These are phyloP conservation scores for Perodicticus potto DNA, from an alignment of 2,797 vertebrate species.

Conservation along the genomic window DNA sequence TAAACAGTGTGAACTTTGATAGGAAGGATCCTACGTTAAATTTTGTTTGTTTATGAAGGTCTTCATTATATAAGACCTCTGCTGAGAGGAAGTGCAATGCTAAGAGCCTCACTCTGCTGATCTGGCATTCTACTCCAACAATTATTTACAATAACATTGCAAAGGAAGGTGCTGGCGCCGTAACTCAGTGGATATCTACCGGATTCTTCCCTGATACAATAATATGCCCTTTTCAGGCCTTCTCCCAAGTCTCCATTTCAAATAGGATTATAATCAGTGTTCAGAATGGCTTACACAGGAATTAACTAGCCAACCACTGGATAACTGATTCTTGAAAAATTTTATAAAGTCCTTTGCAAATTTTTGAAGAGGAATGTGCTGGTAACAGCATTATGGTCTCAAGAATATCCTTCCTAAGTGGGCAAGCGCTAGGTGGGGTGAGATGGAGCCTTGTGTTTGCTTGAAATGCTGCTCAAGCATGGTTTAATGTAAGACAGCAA, in stretches of 20 bases:
- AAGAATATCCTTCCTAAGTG: not conserved
- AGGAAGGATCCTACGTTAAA: not conserved
- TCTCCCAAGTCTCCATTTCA: conserved; percentile 64
- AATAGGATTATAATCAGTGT: conserved; percentile 71
- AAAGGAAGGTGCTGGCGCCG: conserved; percentile 67
- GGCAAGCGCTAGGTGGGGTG: not conserved
- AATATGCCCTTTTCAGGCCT: conserved; percentile 61
- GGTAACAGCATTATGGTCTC: not conserved
- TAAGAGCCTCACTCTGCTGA: conserved; percentile 26
- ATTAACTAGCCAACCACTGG: conserved; percentile 46
- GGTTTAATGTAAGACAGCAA: not conserved
- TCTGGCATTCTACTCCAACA: conserved; percentile 31
- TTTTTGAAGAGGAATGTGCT: not conserved
- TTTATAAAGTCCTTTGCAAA: not conserved
- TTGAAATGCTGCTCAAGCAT: not conserved
- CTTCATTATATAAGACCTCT: conserved; percentile 30
- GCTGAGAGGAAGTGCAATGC: not conserved
- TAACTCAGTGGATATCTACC: conserved; percentile 53
- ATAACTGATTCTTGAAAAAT: conserved; percentile 32
- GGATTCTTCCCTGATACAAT: conserved; percentile 57
- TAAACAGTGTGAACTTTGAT: not conserved
- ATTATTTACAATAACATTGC: conserved; percentile 57
- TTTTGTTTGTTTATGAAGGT: not conserved
- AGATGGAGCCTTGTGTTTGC: not conserved
- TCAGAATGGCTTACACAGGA: conserved; percentile 64